phyloP scores from a whole-genome alignment of 23 tunicate genomes.

The Diplosoma virens region DNA sequence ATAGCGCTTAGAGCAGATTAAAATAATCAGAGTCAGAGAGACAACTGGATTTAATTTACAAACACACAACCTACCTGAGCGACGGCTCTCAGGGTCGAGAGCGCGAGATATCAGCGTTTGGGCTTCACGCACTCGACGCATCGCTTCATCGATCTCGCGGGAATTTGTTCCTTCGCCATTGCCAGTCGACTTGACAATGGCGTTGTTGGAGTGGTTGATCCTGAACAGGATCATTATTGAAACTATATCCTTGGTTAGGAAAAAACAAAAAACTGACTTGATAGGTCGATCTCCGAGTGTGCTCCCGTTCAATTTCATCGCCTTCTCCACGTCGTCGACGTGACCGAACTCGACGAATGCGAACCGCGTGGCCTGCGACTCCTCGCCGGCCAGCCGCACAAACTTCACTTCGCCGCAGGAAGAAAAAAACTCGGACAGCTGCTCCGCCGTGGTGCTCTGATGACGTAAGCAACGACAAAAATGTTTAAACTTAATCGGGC shows the following conservation, averaged over 20 bases:
- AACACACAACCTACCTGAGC: slow-evolving; percentile 13
- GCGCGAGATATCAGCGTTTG: slow-evolving; percentile 80
- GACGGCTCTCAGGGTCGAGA: slow-evolving; percentile 55
- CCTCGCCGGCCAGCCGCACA: slow-evolving; percentile 91
- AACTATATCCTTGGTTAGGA: not conserved
- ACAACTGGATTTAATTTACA: not conserved
- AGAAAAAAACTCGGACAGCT: slow-evolving; percentile 52
- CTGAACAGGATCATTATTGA: slow-evolving; percentile 18
- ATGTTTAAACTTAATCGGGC: no score
- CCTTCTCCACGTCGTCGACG: slow-evolving; percentile 41
- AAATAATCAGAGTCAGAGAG: not conserved
- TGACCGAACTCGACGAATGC: slow-evolving; percentile 80
- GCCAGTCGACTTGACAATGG: slow-evolving; percentile 68
- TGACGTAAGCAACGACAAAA: no score
- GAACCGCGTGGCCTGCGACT: slow-evolving; percentile 68
- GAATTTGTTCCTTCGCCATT: slow-evolving; percentile 28
- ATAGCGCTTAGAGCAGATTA: not conserved
- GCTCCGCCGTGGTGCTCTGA: slow-evolving; percentile 77
- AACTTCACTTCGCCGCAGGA: slow-evolving; percentile 73
- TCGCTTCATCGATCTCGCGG: slow-evolving; percentile 87
- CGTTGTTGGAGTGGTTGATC: slow-evolving; percentile 78
- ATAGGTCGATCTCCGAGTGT: slow-evolving; percentile 62
- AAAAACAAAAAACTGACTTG: slow-evolving; percentile 21
- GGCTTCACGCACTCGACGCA: slow-evolving; percentile 85
- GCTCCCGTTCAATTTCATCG: slow-evolving; percentile 67